These are phyloP conservation scores for Diabrotica balteata DNA, from an alignment of 2,888 invertebrate species.

Conservation along the genomic window DNA sequence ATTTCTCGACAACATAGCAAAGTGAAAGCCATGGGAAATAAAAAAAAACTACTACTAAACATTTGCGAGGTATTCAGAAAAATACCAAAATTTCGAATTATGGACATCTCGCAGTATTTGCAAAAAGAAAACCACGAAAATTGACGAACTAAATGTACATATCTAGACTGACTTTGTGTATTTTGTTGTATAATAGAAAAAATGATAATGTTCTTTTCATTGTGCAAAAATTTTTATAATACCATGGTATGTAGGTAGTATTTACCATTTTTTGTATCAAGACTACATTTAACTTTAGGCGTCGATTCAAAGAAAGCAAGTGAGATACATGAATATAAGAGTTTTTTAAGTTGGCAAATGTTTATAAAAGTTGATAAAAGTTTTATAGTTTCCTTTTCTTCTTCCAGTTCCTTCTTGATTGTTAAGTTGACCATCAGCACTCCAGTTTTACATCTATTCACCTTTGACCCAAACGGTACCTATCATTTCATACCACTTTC, in stretches of 20 bases:
- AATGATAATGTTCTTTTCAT: constrained; percentile 34
- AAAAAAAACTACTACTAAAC: constrained; percentile 16
- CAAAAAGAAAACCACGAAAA: constrained; percentile 14
- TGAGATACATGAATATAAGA: too few relatives aligned
- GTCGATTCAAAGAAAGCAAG: constrained; percentile 24
- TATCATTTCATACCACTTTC: too few relatives aligned
- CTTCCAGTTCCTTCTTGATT: too few relatives aligned
- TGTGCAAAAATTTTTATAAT: constrained; percentile 38
- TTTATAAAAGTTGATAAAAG: constrained; percentile 1
- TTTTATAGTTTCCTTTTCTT: too few relatives aligned
- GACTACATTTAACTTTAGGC: constrained; percentile 21
- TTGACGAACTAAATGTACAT: constrained; percentile 51
- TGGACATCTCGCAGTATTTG: constrained; percentile 23
- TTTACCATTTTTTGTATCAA: constrained; percentile 35
- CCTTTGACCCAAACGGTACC: too few relatives aligned
- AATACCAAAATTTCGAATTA: constrained; percentile 4
- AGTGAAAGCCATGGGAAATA: constrained; percentile 4
- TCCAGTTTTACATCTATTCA: too few relatives aligned
- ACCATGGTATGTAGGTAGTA: constrained; percentile 30
- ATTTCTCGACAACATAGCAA: neutral
- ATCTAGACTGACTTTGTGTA: constrained; percentile 55
- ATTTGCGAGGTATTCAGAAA: constrained; percentile 10
- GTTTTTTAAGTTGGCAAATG: too few relatives aligned
- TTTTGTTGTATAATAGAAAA: constrained; percentile 48
- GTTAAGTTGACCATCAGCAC: too few relatives aligned